Conservation (phyloP, 2,797 vertebrate genomes). For the Enteromius fasciolatus region DNA sequence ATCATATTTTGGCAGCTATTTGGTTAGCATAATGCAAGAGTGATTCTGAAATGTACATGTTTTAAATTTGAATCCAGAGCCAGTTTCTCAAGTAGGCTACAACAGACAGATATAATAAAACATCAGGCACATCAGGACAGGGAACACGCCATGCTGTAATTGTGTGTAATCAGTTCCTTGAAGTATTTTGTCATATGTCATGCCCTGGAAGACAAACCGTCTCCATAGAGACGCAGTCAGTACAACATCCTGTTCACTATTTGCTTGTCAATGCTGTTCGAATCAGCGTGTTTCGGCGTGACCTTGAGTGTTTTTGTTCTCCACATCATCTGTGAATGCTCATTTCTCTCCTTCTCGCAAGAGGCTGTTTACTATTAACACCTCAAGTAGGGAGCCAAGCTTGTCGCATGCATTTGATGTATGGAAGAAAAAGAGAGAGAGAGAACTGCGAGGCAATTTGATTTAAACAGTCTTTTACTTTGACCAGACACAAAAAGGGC, state of each 20-base stretch:
- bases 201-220: background rate
- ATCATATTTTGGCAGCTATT: background rate
- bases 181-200: slow-evolving; percentile 39
- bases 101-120: background rate
- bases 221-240: background rate
- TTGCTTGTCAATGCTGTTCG: slow-evolving; percentile 13
- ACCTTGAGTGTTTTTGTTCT: slow-evolving; percentile 33
- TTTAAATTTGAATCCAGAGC: background rate
- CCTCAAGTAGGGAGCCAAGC: slow-evolving; percentile 18
- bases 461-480: slow-evolving; percentile 30
- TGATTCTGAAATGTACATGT: background rate
- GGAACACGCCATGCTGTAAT: background rate
- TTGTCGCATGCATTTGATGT: slow-evolving; percentile 33
- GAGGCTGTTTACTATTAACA: slow-evolving; percentile 17
- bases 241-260: background rate
- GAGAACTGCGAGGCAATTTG: slow-evolving; percentile 14
- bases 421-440: slow-evolving; percentile 10
- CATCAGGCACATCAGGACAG: background rate
- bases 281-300: slow-evolving; percentile 30
- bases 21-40: background rate
- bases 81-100: background rate
- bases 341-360: slow-evolving; percentile 15
- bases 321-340: slow-evolving; percentile 42
- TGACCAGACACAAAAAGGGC: slow-evolving; percentile 35
- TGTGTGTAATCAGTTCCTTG: background rate